Conservation (phyloP, 2,797 vertebrate genomes). For the Silurus aristotelis region DNA sequence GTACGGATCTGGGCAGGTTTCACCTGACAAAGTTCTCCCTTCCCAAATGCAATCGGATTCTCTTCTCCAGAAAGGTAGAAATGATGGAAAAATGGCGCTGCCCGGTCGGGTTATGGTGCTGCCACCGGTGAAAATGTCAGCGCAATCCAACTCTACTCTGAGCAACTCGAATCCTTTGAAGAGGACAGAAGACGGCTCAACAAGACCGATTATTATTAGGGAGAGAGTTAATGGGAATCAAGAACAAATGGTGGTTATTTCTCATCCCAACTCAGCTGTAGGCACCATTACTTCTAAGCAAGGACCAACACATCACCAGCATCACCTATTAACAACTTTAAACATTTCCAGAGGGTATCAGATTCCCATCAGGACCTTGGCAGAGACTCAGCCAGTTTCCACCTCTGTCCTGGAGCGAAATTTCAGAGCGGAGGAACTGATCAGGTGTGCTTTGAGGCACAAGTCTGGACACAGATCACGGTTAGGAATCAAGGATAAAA, state of each 20-base stretch:
- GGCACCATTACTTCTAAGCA: slow-evolving; percentile 50
- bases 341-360: slow-evolving; percentile 54
- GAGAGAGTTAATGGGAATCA: slow-evolving; percentile 32
- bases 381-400: slow-evolving; percentile 40
- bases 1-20: slow-evolving; percentile 10
- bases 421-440: slow-evolving; percentile 52
- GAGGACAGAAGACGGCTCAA: slow-evolving; percentile 28
- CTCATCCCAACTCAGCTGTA: slow-evolving; percentile 30
- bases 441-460: slow-evolving; percentile 37
- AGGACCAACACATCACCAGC: slow-evolving; percentile 59
- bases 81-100: slow-evolving; percentile 45
- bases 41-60: slow-evolving; percentile 13
- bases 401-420: slow-evolving; percentile 55
- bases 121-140: slow-evolving; percentile 64
- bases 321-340: slow-evolving; percentile 51
- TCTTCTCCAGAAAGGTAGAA: slow-evolving; percentile 39
- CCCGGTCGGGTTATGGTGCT: slow-evolving; percentile 69
- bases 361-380: slow-evolving; percentile 43
- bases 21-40: slow-evolving; percentile 5
- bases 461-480: slow-evolving; percentile 36
- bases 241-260: slow-evolving; percentile 29
- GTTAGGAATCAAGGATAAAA: slow-evolving; percentile 40
- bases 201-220: slow-evolving; percentile 26
- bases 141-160: slow-evolving; percentile 35
- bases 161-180: slow-evolving; percentile 20